These are phyloP conservation scores for Cyrtodaria siliqua DNA, from an alignment of 2,888 invertebrate genomes.

Conservation along the genomic window DNA sequence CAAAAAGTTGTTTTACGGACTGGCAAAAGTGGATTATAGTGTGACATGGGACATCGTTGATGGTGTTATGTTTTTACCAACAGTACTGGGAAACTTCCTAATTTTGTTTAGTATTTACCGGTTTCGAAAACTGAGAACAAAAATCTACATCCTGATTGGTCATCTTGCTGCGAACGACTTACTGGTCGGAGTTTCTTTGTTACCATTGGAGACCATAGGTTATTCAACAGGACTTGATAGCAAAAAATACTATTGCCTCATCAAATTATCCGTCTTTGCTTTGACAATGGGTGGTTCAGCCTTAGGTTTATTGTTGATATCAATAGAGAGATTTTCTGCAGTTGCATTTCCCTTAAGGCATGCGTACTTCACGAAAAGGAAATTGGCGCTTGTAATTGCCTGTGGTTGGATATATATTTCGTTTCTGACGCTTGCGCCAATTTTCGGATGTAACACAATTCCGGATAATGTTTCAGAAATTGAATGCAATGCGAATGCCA, in stretches of 20 bases:
- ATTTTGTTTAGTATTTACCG: slow-evolving; percentile 34
- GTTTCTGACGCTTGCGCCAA: slow-evolving; percentile 5
- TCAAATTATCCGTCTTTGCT: slow-evolving; percentile 32
- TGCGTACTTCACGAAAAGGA: slow-evolving; percentile 13
- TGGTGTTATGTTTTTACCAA: slow-evolving; percentile 33
- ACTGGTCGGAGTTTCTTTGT: slow-evolving; percentile 25
- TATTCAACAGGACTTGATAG: slow-evolving; percentile 14
- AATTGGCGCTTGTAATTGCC: slow-evolving; percentile 2
- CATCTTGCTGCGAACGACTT: slow-evolving; percentile 35
- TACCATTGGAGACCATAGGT: slow-evolving; percentile 33
- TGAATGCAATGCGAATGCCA: slow-evolving; percentile 20
- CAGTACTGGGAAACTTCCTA: slow-evolving; percentile 34
- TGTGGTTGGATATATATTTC: slow-evolving; percentile 17
- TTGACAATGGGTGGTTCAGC: too few relatives aligned
- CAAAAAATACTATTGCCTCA: slow-evolving; percentile 32
- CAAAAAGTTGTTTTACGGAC: too few relatives aligned
- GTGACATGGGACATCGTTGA: slow-evolving; percentile 31
- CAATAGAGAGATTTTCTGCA: slow-evolving; percentile 34
- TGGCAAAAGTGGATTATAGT: too few relatives aligned
- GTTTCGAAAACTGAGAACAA: slow-evolving; percentile 25
- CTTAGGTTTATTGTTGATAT: slow-evolving; percentile 24
- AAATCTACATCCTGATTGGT: slow-evolving; percentile 45
- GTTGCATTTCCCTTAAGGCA: slow-evolving; percentile 34
- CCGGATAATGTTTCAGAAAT: neutral
- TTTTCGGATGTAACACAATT: slow-evolving; percentile 21